These are phyloP conservation scores for Rhagonycha fulva DNA, from an alignment of 2,888 invertebrate species.

Conservation along the genomic window DNA sequence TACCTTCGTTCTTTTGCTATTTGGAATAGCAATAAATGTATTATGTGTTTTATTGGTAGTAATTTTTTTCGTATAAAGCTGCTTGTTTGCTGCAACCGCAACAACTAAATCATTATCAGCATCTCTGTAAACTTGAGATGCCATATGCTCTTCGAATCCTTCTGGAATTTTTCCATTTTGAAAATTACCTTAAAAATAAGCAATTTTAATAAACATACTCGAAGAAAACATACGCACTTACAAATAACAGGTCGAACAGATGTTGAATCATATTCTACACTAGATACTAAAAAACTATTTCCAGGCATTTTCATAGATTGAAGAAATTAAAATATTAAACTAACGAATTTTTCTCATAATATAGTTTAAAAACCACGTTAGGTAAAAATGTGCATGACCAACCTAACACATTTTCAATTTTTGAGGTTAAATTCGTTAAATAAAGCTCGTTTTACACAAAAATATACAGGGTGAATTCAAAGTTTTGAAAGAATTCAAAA, in stretches of 20 bases:
- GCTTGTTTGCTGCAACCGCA: constrained; percentile 39
- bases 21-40: constrained; percentile 42
- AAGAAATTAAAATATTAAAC: background rate
- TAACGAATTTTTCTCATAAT: background rate
- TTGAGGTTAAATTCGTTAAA: background rate
- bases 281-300: background rate
- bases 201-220: background rate
- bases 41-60: constrained; percentile 38
- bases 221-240: background rate
- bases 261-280: background rate
- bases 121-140: constrained; percentile 37
- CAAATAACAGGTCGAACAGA: constrained; percentile 5
- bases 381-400: background rate
- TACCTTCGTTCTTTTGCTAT: constrained; percentile 45
- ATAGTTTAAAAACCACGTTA: background rate
- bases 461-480: background rate
- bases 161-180: constrained; percentile 42
- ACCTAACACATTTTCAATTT: background rate
- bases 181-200: constrained; percentile 40
- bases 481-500: too few species aligned
- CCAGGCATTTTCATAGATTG: background rate
- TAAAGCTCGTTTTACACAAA: background rate
- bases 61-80: constrained; percentile 41
- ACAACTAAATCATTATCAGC: constrained; percentile 32
- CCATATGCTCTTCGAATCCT: constrained; percentile 36